Evolutionary conservation across 2,888 invertebrate genomes (phyloP).

Genomic region (Drosophila meridionalis): DNA sequence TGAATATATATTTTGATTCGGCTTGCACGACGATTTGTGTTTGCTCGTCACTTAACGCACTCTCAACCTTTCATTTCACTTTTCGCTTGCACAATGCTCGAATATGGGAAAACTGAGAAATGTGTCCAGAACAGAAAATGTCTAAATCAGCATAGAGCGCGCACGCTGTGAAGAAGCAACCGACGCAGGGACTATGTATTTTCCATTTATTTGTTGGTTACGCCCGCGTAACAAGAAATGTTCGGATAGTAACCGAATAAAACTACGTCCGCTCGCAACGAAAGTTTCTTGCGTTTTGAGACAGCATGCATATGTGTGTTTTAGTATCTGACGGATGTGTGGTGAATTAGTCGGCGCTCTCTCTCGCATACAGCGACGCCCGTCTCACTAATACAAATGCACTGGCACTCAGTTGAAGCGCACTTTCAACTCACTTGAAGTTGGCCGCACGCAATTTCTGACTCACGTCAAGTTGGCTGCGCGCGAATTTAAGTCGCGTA

Average conservation of each 20-base stretch:
- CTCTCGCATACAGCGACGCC: conserved; percentile 45
- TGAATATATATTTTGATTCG: conserved; percentile 37
- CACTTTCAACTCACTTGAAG: conserved; percentile 29
- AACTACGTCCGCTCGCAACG: conserved; percentile 54
- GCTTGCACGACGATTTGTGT: conserved; percentile 51
- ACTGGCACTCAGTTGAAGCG: neutral
- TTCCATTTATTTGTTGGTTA: conserved; percentile 63
- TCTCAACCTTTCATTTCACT: conserved; percentile 23
- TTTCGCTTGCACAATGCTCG: conserved; percentile 36
- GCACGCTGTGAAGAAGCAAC: conserved; percentile 30
- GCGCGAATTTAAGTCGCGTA: conserved; percentile 29
- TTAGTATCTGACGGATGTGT: conserved; percentile 51
- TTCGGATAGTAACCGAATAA: conserved; percentile 45
- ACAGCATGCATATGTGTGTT: conserved; percentile 35
- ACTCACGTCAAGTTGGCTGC: conserved; percentile 51
- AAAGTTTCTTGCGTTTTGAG: conserved; percentile 53
- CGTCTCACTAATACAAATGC: conserved; percentile 39
- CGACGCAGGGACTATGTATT: conserved; percentile 33
- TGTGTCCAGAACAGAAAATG: conserved; percentile 39
- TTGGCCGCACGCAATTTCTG: conserved; percentile 38
- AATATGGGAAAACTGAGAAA: conserved; percentile 25
- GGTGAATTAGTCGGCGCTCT: conserved; percentile 56
- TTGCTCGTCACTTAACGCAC: conserved; percentile 45
- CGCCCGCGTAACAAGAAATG: conserved; percentile 67
- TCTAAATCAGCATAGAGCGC: conserved; percentile 40